Evolutionary conservation across 1,140 invertebrate species (phyloP).

Genomic region (Lysiphlebus fabarum): DNA sequence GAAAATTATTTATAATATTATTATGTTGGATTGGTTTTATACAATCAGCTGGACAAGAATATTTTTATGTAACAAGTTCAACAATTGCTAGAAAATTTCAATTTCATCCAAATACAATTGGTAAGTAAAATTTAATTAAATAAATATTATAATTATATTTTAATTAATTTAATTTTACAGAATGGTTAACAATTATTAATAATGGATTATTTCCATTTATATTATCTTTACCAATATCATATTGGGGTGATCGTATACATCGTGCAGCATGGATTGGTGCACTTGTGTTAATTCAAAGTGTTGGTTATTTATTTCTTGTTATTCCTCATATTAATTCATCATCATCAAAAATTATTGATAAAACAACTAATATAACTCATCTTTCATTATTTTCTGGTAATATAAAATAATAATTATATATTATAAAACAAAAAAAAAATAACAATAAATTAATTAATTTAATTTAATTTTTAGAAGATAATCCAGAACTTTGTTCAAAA

Average conservation of each 20-base stretch:
- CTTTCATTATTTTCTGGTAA: constrained; percentile 45
- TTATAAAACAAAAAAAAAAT: background rate
- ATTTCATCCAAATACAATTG: constrained; percentile 53
- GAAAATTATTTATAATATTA: constrained; percentile 55
- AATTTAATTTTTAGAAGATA: constrained; percentile 42
- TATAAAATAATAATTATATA: constrained; percentile 1
- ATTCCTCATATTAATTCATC: constrained; percentile 58
- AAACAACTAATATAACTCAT: constrained; percentile 39
- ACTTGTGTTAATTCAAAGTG: constrained; percentile 58
- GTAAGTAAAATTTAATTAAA: constrained; percentile 35
- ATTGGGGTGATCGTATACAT: constrained; percentile 62
- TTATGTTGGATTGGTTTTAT: constrained; percentile 55
- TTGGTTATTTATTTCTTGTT: constrained; percentile 55
- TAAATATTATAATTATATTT: background rate
- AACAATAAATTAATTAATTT: constrained; percentile 2
- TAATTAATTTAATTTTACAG: constrained; percentile 6
- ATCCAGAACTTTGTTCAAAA: constrained; percentile 44
- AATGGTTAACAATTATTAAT: constrained; percentile 15
- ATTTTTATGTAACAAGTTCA: constrained; percentile 58
- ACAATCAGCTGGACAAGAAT: constrained; percentile 58
- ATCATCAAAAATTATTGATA: constrained; percentile 39
- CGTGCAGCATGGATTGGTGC: constrained; percentile 61
- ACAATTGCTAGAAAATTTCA: constrained; percentile 55
- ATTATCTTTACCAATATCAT: constrained; percentile 56
- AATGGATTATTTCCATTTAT: constrained; percentile 42